Percentiles rank a stretch among this genome's conserved stretches.
Conservation (phyloP, 35 echinoderm and acorn worm genomes). For the Heliocidaris tuberculata region DNA sequence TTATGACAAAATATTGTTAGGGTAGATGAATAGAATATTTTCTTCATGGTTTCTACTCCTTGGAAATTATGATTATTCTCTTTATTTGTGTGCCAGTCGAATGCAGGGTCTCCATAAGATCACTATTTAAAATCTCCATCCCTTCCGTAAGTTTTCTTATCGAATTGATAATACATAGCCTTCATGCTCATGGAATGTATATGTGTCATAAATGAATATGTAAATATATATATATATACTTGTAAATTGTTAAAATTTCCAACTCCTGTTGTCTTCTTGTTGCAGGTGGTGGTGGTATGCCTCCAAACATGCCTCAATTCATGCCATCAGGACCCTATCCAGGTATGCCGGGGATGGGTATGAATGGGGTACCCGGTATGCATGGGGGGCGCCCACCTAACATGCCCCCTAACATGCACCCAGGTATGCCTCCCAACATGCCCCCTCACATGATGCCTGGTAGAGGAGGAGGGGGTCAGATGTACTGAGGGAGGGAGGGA, state of each 20-base stretch:
- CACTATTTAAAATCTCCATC: too few species aligned
- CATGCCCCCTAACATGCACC: conserved; percentile 29
- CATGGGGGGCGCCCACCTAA: conserved; percentile 28
- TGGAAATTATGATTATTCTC: too few species aligned
- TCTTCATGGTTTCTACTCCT: too few species aligned
- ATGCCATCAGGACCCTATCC: conserved; percentile 5
- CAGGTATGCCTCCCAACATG: conserved; percentile 25
- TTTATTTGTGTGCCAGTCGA: too few species aligned
- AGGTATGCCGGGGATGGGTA: conserved; percentile 1
- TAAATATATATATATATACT: too few species aligned
- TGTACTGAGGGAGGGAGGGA: conserved; percentile 20
- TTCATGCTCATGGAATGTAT: too few species aligned
- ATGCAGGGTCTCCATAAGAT: too few species aligned
- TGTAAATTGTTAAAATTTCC: neutral
- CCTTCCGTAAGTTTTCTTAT: too few species aligned
- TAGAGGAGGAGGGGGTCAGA: neutral
- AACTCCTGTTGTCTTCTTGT: neutral
- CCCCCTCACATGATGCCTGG: conserved; percentile 55
- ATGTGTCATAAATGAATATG: too few species aligned
- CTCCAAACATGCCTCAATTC: conserved; percentile 34
- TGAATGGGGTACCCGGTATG: conserved; percentile 19
- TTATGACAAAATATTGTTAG: too few species aligned
- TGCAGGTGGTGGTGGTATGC: conserved; percentile 35
- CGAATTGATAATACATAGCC: too few species aligned
- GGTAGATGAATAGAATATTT: too few species aligned